Conservation (phyloP, 2,797 vertebrate genomes). For the Echiichthys vipera region DNA sequence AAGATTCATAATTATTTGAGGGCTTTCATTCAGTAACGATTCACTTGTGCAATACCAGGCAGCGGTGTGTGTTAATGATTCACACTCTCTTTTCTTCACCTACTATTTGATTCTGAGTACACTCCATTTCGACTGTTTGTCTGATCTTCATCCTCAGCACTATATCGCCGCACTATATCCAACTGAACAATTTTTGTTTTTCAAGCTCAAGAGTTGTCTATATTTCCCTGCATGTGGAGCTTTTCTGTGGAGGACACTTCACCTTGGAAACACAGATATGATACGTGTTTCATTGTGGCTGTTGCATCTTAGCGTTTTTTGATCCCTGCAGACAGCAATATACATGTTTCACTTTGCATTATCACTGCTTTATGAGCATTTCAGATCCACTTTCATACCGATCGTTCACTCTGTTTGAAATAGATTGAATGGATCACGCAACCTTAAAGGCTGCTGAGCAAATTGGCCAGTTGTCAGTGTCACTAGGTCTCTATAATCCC, state of each 20-base stretch:
- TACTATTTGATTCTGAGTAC: slow-evolving; percentile 40
- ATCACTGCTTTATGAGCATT: neutral
- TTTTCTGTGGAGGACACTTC: neutral
- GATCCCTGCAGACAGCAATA: neutral
- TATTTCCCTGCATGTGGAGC: slow-evolving; percentile 3
- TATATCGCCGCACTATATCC: too few relatives aligned
- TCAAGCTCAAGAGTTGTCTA: slow-evolving; percentile 17
- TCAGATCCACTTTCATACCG: slow-evolving; percentile 7
- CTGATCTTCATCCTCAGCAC: slow-evolving; percentile 20
- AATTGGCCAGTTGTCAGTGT: slow-evolving; percentile 37
- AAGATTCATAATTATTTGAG: slow-evolving; percentile 7
- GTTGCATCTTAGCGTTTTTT: slow-evolving; percentile 16
- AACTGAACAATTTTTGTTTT: too few relatives aligned
- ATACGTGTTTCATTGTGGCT: slow-evolving; percentile 21
- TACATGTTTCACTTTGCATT: slow-evolving; percentile 11
- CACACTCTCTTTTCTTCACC: slow-evolving; percentile 46
- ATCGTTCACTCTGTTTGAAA: slow-evolving; percentile 35
- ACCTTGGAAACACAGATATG: neutral
- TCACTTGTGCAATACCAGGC: slow-evolving; percentile 53
- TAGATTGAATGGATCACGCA: slow-evolving; percentile 43
- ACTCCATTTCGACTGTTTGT: slow-evolving; percentile 26
- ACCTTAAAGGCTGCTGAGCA: slow-evolving; percentile 45
- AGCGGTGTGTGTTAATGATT: slow-evolving; percentile 39
- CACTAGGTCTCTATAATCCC: slow-evolving; percentile 33
- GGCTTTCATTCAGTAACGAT: slow-evolving; percentile 38